Evolutionary conservation across 2,113 vertebrate genomes (phyloP).

Genomic region (Oenanthe oenanthe): DNA sequence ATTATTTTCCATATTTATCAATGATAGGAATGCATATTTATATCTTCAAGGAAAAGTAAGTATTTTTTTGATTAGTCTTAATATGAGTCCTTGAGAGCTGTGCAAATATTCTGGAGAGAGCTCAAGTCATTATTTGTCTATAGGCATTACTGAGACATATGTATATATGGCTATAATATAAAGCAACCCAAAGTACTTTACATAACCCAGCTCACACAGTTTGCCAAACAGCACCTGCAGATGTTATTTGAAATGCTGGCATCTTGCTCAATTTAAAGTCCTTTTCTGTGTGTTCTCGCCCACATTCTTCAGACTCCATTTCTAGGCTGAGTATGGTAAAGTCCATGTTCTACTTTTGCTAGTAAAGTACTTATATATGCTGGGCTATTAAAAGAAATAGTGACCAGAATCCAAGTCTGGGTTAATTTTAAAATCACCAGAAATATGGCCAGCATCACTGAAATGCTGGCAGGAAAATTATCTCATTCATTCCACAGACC

Average conservation of each 20-base stretch:
- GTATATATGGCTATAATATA: not conserved
- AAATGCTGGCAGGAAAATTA: not conserved
- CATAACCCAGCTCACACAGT: not conserved
- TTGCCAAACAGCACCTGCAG: not conserved
- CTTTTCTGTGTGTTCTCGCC: not conserved
- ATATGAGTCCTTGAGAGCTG: not conserved
- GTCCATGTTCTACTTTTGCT: not conserved
- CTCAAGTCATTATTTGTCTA: not conserved
- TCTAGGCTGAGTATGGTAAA: not conserved
- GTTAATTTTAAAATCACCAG: not conserved
- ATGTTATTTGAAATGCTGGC: not conserved
- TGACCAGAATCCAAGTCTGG: not conserved
- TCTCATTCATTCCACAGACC: not conserved
- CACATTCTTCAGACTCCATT: not conserved
- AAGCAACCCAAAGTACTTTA: not conserved
- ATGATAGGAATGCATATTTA: not conserved
- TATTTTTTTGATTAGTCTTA: not conserved
- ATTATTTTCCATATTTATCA: not conserved
- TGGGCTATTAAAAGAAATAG: not conserved
- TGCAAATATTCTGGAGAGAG: not conserved
- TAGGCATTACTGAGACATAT: not conserved
- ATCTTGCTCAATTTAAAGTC: not conserved
- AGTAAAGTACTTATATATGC: not conserved
- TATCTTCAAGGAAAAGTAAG: not conserved
- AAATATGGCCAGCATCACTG: not conserved